These are phyloP conservation scores for Drosophila quinaria DNA, from an alignment of 2,888 invertebrate genomes.

Conservation along the genomic window DNA sequence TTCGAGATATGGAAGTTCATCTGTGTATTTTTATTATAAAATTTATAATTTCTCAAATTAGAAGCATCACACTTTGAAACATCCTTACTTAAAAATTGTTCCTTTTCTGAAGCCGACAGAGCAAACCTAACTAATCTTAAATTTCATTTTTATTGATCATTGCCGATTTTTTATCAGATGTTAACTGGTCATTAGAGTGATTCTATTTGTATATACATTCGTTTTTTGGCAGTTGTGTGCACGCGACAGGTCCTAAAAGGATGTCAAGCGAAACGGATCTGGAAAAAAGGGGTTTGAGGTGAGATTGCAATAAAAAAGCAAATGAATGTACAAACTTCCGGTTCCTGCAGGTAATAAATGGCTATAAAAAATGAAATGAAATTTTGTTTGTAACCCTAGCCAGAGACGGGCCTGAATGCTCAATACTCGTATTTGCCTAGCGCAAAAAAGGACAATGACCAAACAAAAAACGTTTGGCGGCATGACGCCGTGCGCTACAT, in stretches of 20 bases:
- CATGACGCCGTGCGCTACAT: conserved; percentile 32
- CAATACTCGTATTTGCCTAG: conserved; percentile 66
- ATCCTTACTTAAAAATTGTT: not conserved
- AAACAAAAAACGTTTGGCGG: conserved; percentile 68
- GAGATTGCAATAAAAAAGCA: conserved; percentile 67
- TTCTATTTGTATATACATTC: not conserved
- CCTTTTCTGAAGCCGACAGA: not conserved
- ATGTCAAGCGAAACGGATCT: conserved; percentile 39
- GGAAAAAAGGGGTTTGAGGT: conserved; percentile 38
- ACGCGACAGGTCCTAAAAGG: conserved; percentile 43
- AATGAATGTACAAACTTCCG: conserved; percentile 76
- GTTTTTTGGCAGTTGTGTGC: conserved; percentile 45
- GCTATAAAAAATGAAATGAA: conserved; percentile 38
- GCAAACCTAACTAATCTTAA: conserved; percentile 9
- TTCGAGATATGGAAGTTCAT: too few relatives aligned
- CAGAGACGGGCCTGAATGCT: conserved; percentile 29
- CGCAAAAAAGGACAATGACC: conserved; percentile 81
- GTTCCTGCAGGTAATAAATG: conserved; percentile 48
- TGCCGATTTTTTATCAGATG: conserved; percentile 32
- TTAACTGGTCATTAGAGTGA: conserved; percentile 31
- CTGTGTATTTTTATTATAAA: too few relatives aligned
- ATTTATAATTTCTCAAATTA: not conserved
- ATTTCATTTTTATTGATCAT: conserved; percentile 28
- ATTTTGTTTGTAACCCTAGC: conserved; percentile 52
- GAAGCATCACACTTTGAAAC: not conserved